Conservation (phyloP, 2,888 invertebrate genomes). For the Epirrhoe alternata region DNA sequence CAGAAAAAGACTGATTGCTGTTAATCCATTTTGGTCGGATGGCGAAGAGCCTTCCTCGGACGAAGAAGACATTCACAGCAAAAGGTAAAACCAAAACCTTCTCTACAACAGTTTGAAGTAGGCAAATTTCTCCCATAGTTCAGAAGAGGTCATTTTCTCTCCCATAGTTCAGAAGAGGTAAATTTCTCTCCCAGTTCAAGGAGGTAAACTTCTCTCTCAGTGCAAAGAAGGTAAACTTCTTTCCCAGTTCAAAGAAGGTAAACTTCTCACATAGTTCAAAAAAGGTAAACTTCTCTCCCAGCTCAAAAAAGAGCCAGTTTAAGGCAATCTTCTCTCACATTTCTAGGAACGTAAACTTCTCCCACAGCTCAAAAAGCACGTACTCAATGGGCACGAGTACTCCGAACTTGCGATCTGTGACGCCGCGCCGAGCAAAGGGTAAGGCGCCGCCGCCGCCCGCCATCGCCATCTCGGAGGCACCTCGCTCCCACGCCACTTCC, state of each 20-base stretch:
- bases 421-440: conserved; percentile 86
- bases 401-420: conserved; percentile 73
- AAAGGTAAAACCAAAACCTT: conserved; percentile 55
- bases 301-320: no score
- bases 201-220: no score
- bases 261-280: no score
- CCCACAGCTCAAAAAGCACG: conserved; percentile 63
- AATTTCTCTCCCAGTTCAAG: no score
- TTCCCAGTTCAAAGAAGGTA: no score
- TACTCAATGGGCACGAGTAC: conserved; percentile 73
- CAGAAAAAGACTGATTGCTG: conserved; percentile 81
- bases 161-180: no score
- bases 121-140: no score
- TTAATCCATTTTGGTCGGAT: conserved; percentile 91
- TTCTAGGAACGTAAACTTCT: not conserved
- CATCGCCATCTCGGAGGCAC: conserved; percentile 49
- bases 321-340: no score
- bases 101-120: not conserved
- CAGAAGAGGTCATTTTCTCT: no score
- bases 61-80: conserved; percentile 70
- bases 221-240: no score
- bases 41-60: conserved; percentile 87
- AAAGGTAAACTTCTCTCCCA: no score
- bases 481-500: conserved; percentile 60
- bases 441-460: conserved; percentile 89